Percentiles rank a stretch among this genome's conserved stretches.
Evolutionary conservation across 2,113 vertebrate genomes (phyloP).

Genomic region (Spheniscus mendiculus): DNA sequence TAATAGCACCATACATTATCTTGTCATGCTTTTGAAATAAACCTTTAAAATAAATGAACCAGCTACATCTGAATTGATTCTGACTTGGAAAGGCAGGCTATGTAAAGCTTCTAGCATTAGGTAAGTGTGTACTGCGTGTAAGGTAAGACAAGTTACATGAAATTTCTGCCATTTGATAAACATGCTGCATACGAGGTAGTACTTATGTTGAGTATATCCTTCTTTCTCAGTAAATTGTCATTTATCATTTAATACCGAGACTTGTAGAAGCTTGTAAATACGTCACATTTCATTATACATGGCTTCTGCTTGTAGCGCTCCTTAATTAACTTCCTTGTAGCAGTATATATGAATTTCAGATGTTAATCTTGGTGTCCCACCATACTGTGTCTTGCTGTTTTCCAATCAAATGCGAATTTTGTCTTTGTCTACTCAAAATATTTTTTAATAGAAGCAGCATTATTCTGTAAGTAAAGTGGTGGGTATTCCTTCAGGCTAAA

Average conservation of each 20-base stretch:
- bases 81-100: not conserved
- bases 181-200: not conserved
- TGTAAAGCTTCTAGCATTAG: conserved; percentile 5
- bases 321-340: not conserved
- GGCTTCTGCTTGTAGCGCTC: conserved; percentile 15
- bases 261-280: not conserved
- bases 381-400: conserved; percentile 1
- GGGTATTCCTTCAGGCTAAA: not conserved
- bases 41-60: not conserved
- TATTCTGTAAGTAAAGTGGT: not conserved
- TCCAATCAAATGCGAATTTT: not conserved
- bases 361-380: conserved; percentile 6
- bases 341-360: not conserved
- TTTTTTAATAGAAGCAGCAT: not conserved
- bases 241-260: not conserved
- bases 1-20: not conserved
- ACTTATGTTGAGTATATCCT: not conserved
- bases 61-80: not conserved
- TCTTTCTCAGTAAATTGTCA: not conserved
- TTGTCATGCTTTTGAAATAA: conserved; percentile 3
- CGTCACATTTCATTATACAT: conserved; percentile 21
- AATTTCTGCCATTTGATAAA: not conserved
- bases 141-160: not conserved
- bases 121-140: not conserved
- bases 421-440: not conserved